phyloP scores from a whole-genome alignment of 2,797 vertebrate genomes.

The Tolypeutes matacus region DNA sequence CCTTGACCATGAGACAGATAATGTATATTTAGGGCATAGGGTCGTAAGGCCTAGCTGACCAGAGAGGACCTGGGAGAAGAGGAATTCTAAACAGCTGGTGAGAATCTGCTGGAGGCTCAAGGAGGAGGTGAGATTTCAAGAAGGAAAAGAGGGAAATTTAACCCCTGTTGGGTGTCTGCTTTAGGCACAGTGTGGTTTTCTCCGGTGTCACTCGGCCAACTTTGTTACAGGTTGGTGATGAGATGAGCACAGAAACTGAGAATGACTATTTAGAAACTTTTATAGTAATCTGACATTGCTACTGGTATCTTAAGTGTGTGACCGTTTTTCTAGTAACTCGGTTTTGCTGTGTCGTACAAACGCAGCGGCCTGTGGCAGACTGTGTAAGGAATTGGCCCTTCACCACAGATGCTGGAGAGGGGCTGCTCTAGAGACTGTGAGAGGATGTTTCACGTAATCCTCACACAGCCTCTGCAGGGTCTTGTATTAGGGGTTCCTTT shows the following conservation, averaged over 20 bases:
- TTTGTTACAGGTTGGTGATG: background rate
- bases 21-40: background rate
- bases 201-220: background rate
- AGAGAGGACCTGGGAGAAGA: background rate
- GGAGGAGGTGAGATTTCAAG: background rate
- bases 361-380: background rate
- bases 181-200: background rate
- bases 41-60: background rate
- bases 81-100: background rate
- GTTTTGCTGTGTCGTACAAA: conserved; percentile 28
- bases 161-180: background rate
- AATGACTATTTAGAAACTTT: background rate
- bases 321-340: conserved; percentile 8
- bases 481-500: background rate
- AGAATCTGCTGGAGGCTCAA: background rate
- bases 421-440: background rate
- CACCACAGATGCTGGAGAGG: background rate
- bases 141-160: background rate
- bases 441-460: no score
- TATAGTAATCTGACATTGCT: background rate
- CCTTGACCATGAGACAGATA: background rate
- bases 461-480: background rate
- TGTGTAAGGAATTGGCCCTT: conserved; percentile 26
- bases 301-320: background rate
- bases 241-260: background rate